Evolutionary conservation across 1,140 invertebrate species (phyloP).

Genomic region (Chelonus insularis): DNA sequence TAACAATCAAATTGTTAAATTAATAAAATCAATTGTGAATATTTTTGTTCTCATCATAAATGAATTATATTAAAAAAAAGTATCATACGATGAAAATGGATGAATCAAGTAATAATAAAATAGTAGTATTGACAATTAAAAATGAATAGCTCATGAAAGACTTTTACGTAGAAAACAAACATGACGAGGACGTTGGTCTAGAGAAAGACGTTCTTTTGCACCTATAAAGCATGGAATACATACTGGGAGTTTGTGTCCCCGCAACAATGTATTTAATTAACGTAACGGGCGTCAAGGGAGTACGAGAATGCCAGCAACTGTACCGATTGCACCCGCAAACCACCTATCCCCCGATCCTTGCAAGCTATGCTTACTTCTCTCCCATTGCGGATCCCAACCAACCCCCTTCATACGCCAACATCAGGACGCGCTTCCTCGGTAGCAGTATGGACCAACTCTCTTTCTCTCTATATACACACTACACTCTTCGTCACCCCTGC

Average conservation of each 20-base stretch:
- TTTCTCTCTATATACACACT: conserved; percentile 23
- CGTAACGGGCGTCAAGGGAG: conserved; percentile 55
- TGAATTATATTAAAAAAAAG: too few species aligned
- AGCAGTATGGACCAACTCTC: conserved; percentile 2
- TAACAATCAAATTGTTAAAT: too few species aligned
- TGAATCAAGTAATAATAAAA: too few species aligned
- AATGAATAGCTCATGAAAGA: too few species aligned
- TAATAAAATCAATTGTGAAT: too few species aligned
- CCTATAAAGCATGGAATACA: conserved; percentile 50
- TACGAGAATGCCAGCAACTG: conserved; percentile 31
- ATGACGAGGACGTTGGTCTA: not conserved
- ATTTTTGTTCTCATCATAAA: too few species aligned
- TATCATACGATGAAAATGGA: too few species aligned
- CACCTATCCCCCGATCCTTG: conserved; percentile 4
- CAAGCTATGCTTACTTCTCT: conserved; percentile 19
- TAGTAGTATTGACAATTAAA: not conserved
- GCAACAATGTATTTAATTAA: conserved; percentile 63
- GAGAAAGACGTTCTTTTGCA: conserved; percentile 43
- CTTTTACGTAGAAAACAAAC: not conserved
- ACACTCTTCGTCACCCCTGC: conserved; percentile 25
- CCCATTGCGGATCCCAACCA: conserved; percentile 13
- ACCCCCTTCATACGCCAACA: not conserved
- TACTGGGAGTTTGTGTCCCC: conserved; percentile 52
- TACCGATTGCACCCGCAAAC: conserved; percentile 47
- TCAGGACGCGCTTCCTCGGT: conserved; percentile 15